A percentile compares a stretch with the other conserved stretches of the same genome.
Conservation (phyloP, 2,797 vertebrate genomes). For the Anguilla marmorata region DNA sequence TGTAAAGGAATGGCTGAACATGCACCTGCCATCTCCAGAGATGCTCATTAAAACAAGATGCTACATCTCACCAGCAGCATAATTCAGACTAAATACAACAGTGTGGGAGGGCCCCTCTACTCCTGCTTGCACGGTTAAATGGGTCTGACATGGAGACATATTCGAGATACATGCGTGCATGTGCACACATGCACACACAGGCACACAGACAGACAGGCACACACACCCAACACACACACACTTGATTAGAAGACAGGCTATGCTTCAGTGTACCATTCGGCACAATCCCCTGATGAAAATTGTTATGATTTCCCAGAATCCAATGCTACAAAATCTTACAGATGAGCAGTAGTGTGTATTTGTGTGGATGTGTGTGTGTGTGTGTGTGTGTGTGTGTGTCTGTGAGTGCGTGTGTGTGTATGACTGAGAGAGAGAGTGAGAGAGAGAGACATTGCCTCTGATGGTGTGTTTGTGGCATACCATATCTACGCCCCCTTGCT, state of each 20-base stretch:
- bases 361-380: neutral
- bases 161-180: slow-evolving; percentile 24
- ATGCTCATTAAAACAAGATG: slow-evolving; percentile 69
- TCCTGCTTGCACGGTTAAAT: neutral
- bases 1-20: slow-evolving; percentile 72
- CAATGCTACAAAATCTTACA: neutral
- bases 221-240: neutral
- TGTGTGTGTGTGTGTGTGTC: neutral
- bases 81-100: slow-evolving; percentile 40
- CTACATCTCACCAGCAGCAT: slow-evolving; percentile 50
- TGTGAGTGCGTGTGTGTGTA: neutral
- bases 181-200: neutral
- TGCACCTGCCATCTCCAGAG: slow-evolving; percentile 76
- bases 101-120: slow-evolving; percentile 16
- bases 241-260: neutral
- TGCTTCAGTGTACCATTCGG: neutral
- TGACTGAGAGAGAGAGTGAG: neutral
- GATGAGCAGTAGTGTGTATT: neutral
- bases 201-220: slow-evolving; percentile 4
- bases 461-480: neutral
- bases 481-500: neutral
- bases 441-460: neutral
- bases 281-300: neutral
- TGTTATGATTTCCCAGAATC: neutral
- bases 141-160: neutral